Evolutionary conservation across 2,888 invertebrate genomes (phyloP).

Genomic region (Noctua pronuba): DNA sequence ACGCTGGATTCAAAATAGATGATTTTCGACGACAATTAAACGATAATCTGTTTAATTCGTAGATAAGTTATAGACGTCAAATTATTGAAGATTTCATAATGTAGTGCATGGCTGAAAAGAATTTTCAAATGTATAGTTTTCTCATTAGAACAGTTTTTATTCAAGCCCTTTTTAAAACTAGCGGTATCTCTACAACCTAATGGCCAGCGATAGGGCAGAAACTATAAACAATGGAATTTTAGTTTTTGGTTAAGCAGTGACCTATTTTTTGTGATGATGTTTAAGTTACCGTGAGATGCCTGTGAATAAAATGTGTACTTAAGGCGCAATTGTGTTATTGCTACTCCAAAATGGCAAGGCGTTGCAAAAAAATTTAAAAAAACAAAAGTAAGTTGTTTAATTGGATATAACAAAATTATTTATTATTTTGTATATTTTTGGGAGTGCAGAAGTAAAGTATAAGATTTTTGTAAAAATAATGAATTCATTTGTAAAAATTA

Average conservation of each 20-base stretch:
- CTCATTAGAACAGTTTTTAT: no score
- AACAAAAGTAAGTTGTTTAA: not conserved
- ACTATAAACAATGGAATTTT: not conserved
- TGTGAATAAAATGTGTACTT: not conserved
- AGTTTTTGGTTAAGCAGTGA: not conserved
- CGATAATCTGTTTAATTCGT: no score
- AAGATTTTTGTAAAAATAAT: not conserved
- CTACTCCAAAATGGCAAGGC: conserved; percentile 30
- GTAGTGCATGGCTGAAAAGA: no score
- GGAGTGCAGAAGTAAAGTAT: not conserved
- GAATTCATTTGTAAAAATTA: not conserved
- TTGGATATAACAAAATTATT: not conserved
- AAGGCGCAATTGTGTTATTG: conserved; percentile 8
- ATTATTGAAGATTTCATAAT: no score
- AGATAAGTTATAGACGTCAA: no score
- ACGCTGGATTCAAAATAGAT: no score
- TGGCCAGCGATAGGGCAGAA: not conserved
- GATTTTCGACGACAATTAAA: no score
- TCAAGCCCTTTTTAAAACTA: no score
- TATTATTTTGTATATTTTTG: not conserved
- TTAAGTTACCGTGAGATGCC: not conserved
- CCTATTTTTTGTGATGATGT: not conserved
- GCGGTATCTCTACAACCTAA: no score
- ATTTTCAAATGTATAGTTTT: no score
- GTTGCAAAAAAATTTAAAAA: not conserved